Conservation (phyloP, 2,888 invertebrate species). For the Clitarchus hookeri region DNA sequence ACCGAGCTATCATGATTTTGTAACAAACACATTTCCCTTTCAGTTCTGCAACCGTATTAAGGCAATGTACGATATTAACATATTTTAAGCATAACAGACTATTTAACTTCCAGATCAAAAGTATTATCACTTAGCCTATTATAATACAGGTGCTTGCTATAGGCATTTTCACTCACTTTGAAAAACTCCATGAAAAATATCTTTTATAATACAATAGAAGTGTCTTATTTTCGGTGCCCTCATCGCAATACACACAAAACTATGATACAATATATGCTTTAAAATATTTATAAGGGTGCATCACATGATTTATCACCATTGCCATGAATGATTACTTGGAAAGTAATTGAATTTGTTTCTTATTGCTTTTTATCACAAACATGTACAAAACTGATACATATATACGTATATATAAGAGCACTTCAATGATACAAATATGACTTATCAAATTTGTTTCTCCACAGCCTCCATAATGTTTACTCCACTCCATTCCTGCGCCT, state of each 20-base stretch:
- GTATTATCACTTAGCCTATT: not conserved
- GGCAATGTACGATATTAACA: conserved; percentile 1
- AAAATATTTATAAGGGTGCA: not conserved
- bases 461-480: conserved; percentile 27
- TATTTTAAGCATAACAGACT: conserved; percentile 2
- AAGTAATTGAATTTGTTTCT: not conserved
- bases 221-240: not conserved
- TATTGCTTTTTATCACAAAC: conserved; percentile 10
- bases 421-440: conserved; percentile 11
- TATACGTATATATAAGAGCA: conserved; percentile 1
- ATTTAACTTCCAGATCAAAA: not conserved
- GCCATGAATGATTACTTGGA: not conserved
- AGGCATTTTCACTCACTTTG: conserved; percentile 4
- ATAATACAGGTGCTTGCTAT: not conserved
- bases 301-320: conserved; percentile 10
- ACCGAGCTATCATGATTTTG: not conserved
- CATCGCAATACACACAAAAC: not conserved
- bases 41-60: not conserved
- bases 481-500: not conserved
- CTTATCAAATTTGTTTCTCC: conserved; percentile 26
- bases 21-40: not conserved
- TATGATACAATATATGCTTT: not conserved
- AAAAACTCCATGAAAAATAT: not conserved
- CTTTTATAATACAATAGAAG: not conserved
- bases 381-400: not conserved